Evolutionary conservation across 2,113 vertebrate species (phyloP).

Genomic region (Alligator mississippiensis): DNA sequence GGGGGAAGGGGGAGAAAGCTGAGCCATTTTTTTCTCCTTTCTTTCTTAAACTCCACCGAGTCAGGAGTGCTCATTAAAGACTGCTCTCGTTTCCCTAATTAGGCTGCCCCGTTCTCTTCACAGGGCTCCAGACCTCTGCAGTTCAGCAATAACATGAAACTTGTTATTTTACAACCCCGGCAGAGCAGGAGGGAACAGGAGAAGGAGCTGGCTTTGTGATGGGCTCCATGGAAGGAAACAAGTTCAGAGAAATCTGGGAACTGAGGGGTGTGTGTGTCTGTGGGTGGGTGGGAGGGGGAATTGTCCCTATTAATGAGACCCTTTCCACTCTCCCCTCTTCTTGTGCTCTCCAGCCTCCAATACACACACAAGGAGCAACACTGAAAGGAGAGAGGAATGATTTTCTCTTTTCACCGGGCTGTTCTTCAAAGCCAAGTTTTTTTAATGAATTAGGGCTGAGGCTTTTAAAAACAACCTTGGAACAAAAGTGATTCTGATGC

Average conservation of each 20-base stretch:
- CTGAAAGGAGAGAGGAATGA: neutral
- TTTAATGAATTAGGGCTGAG: neutral
- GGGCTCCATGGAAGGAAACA: slow-evolving; percentile 38
- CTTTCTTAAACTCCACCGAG: slow-evolving; percentile 76
- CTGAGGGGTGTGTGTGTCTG: neutral
- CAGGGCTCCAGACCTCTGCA: slow-evolving; percentile 62
- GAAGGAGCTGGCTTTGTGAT: slow-evolving; percentile 59
- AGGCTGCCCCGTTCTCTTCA: slow-evolving; percentile 66
- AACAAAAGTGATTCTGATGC: neutral
- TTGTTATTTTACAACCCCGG: slow-evolving; percentile 67
- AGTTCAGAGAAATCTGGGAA: slow-evolving; percentile 53
- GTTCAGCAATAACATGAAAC: slow-evolving; percentile 66
- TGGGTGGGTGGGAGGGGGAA: neutral
- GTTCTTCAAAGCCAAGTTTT: slow-evolving; percentile 43
- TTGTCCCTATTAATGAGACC: slow-evolving; percentile 2
- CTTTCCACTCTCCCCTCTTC: neutral
- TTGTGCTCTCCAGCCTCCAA: neutral
- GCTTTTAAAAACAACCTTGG: slow-evolving; percentile 16
- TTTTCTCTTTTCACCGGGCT: neutral
- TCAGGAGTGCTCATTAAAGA: slow-evolving; percentile 81
- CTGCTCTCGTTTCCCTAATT: slow-evolving; percentile 86
- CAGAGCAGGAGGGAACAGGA: slow-evolving; percentile 8
- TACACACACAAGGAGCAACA: neutral
- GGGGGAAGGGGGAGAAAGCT: slow-evolving; percentile 68
- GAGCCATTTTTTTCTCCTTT: slow-evolving; percentile 70